Evolutionary conservation across 2,888 invertebrate genomes (phyloP).

Genomic region (Calliopum simillimum): DNA sequence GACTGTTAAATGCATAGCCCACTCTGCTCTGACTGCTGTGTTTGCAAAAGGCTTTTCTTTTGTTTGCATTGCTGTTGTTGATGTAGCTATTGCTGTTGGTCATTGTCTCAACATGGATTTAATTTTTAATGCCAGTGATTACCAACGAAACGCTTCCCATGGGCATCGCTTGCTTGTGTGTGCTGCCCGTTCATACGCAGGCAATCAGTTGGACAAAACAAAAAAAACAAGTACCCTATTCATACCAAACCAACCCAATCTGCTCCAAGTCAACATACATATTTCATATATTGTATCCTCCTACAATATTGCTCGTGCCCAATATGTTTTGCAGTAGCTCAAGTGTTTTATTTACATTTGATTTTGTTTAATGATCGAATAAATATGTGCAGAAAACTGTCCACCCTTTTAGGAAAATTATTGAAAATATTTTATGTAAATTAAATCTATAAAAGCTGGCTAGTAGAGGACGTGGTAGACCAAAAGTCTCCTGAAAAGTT

Average conservation of each 20-base stretch:
- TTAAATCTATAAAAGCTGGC: too few species aligned
- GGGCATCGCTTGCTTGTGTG: constrained; percentile 11
- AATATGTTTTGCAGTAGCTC: background rate
- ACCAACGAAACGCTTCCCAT: background rate
- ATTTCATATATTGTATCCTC: too few species aligned
- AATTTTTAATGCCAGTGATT: constrained; percentile 12
- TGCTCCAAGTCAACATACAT: too few species aligned
- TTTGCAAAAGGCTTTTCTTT: too few species aligned
- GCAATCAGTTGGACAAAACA: background rate
- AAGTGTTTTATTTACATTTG: constrained; percentile 3
- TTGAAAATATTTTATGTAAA: too few species aligned
- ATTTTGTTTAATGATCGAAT: constrained; percentile 10
- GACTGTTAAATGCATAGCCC: too few species aligned
- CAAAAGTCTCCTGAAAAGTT: too few species aligned
- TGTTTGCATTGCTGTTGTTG: too few species aligned
- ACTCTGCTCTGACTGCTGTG: too few species aligned
- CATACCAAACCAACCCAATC: too few species aligned
- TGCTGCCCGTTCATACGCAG: background rate
- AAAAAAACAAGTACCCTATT: too few species aligned
- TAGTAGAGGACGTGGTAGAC: too few species aligned
- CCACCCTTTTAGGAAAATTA: background rate
- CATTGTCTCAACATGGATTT: constrained; percentile 8
- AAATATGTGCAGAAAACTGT: background rate
- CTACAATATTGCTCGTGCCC: background rate
- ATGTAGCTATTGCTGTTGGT: background rate